A percentile compares a stretch with the other conserved stretches of the same genome.
Conservation (phyloP, 2,797 vertebrate genomes). For the Melanogrammus aeglefinus region DNA sequence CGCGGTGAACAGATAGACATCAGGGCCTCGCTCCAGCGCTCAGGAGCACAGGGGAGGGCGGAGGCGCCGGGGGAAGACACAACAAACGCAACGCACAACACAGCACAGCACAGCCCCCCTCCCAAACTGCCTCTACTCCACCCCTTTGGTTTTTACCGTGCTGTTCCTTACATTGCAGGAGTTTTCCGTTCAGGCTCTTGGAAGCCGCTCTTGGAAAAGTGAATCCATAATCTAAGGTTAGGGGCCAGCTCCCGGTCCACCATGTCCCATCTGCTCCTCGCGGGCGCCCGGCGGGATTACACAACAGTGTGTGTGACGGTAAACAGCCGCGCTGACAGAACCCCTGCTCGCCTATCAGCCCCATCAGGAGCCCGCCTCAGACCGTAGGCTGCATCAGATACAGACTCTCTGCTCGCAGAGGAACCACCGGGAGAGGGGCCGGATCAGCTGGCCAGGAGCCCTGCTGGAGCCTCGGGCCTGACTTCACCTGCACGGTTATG, state of each 20-base stretch:
- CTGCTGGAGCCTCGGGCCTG: background rate
- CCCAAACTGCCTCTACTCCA: no score
- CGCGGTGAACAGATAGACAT: conserved; percentile 16
- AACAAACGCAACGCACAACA: background rate
- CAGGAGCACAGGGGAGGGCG: conserved; percentile 19
- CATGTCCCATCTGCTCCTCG: background rate
- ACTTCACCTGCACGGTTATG: no score
- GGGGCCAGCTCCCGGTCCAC: no score
- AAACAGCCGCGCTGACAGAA: no score
- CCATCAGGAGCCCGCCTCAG: background rate
- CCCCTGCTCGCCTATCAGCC: background rate
- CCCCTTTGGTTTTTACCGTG: no score
- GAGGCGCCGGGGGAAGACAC: background rate
- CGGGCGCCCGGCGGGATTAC: no score
- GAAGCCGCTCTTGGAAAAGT: no score
- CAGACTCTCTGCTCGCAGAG: background rate
- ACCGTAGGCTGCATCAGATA: background rate
- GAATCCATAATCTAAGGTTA: background rate
- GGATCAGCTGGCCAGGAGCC: no score
- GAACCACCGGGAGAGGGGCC: background rate
- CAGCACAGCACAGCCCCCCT: background rate
- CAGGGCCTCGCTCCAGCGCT: no score
- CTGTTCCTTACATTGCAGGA: background rate
- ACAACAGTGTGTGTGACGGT: background rate
- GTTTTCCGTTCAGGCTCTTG: background rate